A percentile compares a stretch with the other conserved stretches of the same genome.
Evolutionary conservation across 2,888 invertebrate species (phyloP).

Genomic region (Caenorhabditis panamensis): DNA sequence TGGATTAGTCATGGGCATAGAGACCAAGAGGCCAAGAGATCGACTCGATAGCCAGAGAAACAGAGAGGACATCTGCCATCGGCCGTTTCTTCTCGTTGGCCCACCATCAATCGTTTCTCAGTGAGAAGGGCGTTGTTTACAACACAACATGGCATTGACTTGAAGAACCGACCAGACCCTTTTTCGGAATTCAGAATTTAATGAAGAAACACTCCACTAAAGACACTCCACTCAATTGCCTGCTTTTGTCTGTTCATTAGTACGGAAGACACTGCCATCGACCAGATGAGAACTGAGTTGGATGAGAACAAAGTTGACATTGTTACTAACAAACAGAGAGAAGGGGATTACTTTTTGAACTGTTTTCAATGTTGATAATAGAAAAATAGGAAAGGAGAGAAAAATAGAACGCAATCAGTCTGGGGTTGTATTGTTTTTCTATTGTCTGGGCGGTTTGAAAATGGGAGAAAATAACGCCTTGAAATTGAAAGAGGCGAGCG

Average conservation of each 20-base stretch:
- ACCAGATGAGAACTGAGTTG: too few relatives aligned
- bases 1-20: slow-evolving; percentile 9
- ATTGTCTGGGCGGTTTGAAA: too few relatives aligned
- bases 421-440: too few relatives aligned
- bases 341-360: too few relatives aligned
- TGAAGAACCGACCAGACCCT: slow-evolving; percentile 10
- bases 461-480: too few relatives aligned
- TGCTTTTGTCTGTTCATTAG: background rate
- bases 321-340: too few relatives aligned
- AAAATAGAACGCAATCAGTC: too few relatives aligned
- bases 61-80: slow-evolving; percentile 19
- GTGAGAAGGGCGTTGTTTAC: slow-evolving; percentile 22
- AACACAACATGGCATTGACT: slow-evolving; percentile 15
- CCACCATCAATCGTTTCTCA: background rate
- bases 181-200: background rate
- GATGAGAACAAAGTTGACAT: too few relatives aligned
- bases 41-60: background rate
- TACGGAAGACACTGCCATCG: background rate
- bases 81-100: background rate
- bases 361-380: too few relatives aligned
- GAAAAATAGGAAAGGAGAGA: too few relatives aligned
- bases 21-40: slow-evolving; percentile 4
- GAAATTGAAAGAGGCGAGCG: too few relatives aligned
- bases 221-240: background rate
- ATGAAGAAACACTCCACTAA: slow-evolving; percentile 1